phyloP scores from a whole-genome alignment of 2,888 invertebrate genomes.

The Vesta saturnalis region DNA sequence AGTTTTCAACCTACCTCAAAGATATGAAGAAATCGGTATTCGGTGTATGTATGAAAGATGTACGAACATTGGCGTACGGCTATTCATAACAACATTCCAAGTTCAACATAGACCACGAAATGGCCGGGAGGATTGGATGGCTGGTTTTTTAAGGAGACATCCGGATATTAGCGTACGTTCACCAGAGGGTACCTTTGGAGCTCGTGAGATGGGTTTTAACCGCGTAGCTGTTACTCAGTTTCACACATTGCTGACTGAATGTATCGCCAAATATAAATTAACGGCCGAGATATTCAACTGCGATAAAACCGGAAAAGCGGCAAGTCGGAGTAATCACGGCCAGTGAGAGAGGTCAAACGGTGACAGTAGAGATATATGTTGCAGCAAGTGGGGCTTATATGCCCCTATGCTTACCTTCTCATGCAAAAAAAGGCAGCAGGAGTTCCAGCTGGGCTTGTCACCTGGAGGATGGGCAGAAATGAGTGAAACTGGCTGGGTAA shows the following conservation, averaged over 20 bases:
- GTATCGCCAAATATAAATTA: background rate
- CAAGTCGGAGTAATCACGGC: too few species aligned
- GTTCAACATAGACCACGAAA: background rate
- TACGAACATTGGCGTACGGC: background rate
- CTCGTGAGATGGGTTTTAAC: background rate
- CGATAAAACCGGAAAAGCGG: constrained; percentile 50
- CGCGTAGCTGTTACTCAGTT: background rate
- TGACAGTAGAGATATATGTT: constrained; percentile 28
- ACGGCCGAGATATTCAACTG: constrained; percentile 42
- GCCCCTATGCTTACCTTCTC: constrained; percentile 48
- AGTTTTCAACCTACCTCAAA: constrained; percentile 2
- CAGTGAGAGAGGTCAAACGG: constrained; percentile 44
- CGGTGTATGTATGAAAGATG: constrained; percentile 3
- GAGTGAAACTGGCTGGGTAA: too few species aligned
- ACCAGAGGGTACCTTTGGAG: background rate
- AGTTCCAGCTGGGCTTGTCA: constrained; percentile 46
- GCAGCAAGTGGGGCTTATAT: constrained; percentile 39
- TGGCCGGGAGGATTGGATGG: background rate
- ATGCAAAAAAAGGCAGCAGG: too few species aligned
- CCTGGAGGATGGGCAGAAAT: constrained; percentile 46
- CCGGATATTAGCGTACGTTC: too few species aligned
- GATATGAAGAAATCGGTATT: background rate
- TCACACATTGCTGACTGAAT: background rate
- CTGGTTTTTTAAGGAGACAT: too few species aligned
- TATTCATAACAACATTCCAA: background rate